These are phyloP conservation scores for Lasius platythorax DNA, from an alignment of 2,888 invertebrate genomes.

Conservation along the genomic window DNA sequence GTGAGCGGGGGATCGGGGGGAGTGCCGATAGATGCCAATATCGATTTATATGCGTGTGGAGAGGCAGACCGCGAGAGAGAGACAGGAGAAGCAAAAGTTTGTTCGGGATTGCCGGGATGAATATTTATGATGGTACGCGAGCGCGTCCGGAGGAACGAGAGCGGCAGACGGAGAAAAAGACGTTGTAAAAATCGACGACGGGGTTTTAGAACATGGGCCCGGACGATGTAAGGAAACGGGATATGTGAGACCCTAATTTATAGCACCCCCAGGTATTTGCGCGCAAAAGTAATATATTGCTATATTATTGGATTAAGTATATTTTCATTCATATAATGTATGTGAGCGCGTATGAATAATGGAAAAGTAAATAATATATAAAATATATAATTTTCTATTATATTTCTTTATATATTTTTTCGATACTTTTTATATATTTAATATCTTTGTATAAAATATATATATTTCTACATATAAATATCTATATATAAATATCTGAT, in stretches of 20 bases:
- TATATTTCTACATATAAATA: neutral
- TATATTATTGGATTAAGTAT: neutral
- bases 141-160: neutral
- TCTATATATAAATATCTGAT: neutral
- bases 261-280: neutral
- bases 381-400: neutral
- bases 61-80: constrained; percentile 31
- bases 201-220: constrained; percentile 14
- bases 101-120: constrained; percentile 62
- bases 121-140: constrained; percentile 59
- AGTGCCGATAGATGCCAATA: constrained; percentile 58
- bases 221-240: constrained; percentile 8
- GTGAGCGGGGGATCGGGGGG: constrained; percentile 41
- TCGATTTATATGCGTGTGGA: constrained; percentile 64
- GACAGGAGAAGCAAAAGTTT: constrained; percentile 57
- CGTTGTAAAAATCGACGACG: constrained; percentile 3
- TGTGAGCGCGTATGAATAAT: neutral
- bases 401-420: neutral
- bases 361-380: neutral
- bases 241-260: constrained; percentile 18
- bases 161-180: constrained; percentile 25
- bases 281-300: neutral
- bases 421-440: neutral
- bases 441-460: neutral
- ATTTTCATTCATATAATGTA: neutral